phyloP scores from a whole-genome alignment of 2,888 invertebrate genomes.

The Philaethria dido region DNA sequence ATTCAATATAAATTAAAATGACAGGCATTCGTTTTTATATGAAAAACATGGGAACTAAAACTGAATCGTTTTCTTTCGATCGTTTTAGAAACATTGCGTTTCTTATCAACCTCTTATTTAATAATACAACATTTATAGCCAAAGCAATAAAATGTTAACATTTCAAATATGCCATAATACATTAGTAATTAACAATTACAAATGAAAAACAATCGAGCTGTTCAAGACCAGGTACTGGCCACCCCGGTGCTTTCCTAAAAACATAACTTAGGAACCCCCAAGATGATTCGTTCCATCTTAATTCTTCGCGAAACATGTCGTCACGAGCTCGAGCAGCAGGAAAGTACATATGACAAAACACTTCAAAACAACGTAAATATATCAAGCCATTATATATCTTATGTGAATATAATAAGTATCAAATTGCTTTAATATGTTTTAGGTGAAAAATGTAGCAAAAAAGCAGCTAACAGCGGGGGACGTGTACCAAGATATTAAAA shows the following conservation, averaged over 20 bases:
- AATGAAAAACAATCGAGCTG: constrained; percentile 17
- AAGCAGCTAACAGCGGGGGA: constrained; percentile 51
- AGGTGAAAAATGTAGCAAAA: constrained; percentile 16
- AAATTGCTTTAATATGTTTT: background rate
- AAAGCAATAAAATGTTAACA: constrained; percentile 16
- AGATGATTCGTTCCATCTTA: constrained; percentile 43
- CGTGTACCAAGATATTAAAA: constrained; percentile 47
- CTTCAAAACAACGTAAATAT: constrained; percentile 11
- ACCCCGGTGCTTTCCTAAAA: constrained; percentile 45
- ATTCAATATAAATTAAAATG: too few species aligned
- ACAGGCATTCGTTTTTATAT: too few species aligned
- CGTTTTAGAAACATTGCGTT: too few species aligned
- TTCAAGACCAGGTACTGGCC: constrained; percentile 32
- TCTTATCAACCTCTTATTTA: too few species aligned
- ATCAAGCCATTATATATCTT: constrained; percentile 26
- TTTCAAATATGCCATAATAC: constrained; percentile 18
- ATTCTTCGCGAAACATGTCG: constrained; percentile 45
- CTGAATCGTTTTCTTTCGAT: background rate
- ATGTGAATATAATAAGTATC: background rate
- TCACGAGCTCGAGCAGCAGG: constrained; percentile 41
- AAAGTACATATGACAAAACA: constrained; percentile 29
- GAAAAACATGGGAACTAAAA: too few species aligned
- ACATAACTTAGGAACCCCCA: constrained; percentile 45
- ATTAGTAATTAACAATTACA: constrained; percentile 23
- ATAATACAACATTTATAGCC: background rate